Evolutionary conservation across 2,113 vertebrate species (phyloP), one percentile per base, ranked within the genome.

Genomic region (Gambusia holbrooki): DNA sequence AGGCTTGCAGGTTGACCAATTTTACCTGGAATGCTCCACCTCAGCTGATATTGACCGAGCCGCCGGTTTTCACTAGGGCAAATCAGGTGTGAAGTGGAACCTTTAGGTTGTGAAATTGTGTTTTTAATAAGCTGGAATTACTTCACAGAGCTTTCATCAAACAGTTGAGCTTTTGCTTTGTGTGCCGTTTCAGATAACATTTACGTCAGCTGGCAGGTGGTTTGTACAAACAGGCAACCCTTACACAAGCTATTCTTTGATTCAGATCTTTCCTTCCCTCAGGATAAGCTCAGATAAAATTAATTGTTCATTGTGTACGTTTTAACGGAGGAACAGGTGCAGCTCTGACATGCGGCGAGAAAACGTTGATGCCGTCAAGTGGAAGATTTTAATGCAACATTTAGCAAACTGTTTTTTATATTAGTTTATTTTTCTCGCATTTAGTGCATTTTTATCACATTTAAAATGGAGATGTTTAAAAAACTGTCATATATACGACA

Each of bases 1-100:
- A 88, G 85, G 80, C 82, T 80, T 78, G 81, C 84, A 82, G 83
- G 79, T 90, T 90, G 90, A 91, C 91, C 88, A 84, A 62, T 84
- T 88, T 90, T 84, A 71, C 63, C 71, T 19, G 48, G 75, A 85
- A 88, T 85, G 81, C 81, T 89, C 84, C 84, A 85, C 85, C 75
- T 79, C 73, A 69, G 79, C 61, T 42, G 77, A 84, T 78, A 84
- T 79, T 89, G 89, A 90, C 88, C 65, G 15, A 77, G 60, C 58
- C 28, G 1, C 29, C 35, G 19, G 73, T 84, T 81, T 84, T 72
- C 66, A 72, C 62, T 74, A 42, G 40, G 45, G 71, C 66, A 71
- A 81, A 84, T 84, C 64, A 37, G 82, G 88, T 74, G 79, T 85
- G 87, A 91, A 85, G 90, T 87, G 88, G 83, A 88, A 86, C 76